These are phyloP conservation scores for Ormyrus labotus DNA, from an alignment of 2,888 invertebrate genomes.

Conservation along the genomic window DNA sequence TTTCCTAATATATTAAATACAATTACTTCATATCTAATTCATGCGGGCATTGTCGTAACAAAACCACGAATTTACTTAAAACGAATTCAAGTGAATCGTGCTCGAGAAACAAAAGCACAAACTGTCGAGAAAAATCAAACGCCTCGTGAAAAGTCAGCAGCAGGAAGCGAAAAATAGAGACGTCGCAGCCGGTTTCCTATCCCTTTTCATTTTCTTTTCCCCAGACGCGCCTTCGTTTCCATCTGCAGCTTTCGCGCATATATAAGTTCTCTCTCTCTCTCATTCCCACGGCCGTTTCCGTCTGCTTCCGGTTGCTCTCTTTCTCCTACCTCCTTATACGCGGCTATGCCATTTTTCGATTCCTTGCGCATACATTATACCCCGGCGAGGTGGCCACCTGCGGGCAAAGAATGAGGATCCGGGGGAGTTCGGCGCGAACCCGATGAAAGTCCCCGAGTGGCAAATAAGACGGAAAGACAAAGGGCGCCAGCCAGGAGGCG, in stretches of 20 bases:
- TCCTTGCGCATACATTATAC: conserved; percentile 43
- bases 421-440: no score
- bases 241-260: no score
- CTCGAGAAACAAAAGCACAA: not conserved
- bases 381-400: conserved; percentile 33
- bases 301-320: not conserved
- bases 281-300: conserved; percentile 3
- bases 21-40: no score
- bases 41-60: no score
- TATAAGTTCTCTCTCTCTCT: not conserved
- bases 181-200: not conserved
- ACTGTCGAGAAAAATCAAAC: not conserved
- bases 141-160: not conserved
- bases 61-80: not conserved
- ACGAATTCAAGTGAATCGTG: not conserved
- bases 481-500: not conserved
- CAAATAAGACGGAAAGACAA: conserved; percentile 35
- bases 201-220: conserved; percentile 7
- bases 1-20: no score
- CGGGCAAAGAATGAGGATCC: conserved; percentile 27
- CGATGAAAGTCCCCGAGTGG: not conserved
- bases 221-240: not conserved
- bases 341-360: conserved; percentile 38
- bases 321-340: no score
- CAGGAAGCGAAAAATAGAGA: not conserved